A percentile compares a stretch with the other conserved stretches of the same genome.
Evolutionary conservation across 30 jellyfish, hydroid and myxozoan genomes (phyloP).

Genomic region (Aurelia sp.): DNA sequence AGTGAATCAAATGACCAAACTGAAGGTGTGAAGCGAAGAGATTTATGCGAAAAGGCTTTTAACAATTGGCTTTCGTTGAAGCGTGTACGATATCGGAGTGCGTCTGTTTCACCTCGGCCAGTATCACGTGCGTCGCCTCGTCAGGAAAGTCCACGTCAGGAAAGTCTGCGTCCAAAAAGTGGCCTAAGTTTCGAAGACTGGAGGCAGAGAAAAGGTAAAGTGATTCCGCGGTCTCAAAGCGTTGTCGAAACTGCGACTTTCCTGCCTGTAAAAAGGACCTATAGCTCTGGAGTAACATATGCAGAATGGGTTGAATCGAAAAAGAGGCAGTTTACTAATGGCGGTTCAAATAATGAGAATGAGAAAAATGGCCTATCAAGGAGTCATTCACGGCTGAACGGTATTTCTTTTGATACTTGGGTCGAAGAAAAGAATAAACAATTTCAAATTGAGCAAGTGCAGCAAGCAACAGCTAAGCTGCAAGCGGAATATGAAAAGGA

Average conservation of each 20-base stretch:
- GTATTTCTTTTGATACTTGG: conserved; percentile 58
- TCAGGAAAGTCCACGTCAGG: background rate
- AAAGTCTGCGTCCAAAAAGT: conserved; percentile 26
- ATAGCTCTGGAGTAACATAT: conserved; percentile 48
- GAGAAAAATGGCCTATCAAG: background rate
- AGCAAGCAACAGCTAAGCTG: conserved; percentile 26
- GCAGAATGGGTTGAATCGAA: conserved; percentile 62
- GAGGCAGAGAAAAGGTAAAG: conserved; percentile 43
- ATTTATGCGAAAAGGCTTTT: conserved; percentile 27
- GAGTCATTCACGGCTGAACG: conserved; percentile 9
- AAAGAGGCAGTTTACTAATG: background rate
- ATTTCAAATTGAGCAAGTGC: conserved; percentile 59
- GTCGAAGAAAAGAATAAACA: conserved; percentile 39
- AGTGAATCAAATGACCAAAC: background rate
- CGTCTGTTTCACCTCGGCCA: conserved; percentile 44
- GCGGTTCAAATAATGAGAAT: background rate
- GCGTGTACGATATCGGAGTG: conserved; percentile 23
- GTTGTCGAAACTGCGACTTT: conserved; percentile 14
- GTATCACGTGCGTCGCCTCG: too few species aligned
- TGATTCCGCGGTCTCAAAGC: conserved; percentile 46
- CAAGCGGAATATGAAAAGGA: conserved; percentile 44
- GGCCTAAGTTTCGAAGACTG: conserved; percentile 61
- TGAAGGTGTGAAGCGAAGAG: conserved; percentile 24
- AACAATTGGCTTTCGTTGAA: conserved; percentile 60
- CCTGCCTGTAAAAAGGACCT: conserved; percentile 17